phyloP scores from a whole-genome alignment of 2,113 vertebrate species.

The Cacatua alba region DNA sequence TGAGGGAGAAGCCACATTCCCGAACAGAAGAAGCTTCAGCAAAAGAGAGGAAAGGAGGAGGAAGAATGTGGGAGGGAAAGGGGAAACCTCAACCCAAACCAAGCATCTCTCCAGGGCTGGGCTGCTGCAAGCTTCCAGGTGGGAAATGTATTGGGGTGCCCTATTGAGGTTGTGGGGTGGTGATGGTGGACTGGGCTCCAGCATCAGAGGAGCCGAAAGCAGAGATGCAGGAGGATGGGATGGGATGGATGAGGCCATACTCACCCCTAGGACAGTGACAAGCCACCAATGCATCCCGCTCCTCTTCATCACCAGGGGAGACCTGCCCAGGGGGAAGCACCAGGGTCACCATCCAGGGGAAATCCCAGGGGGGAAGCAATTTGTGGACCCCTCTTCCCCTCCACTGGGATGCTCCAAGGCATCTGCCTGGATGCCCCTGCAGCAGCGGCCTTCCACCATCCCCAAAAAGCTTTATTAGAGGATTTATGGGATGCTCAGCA shows the following conservation, averaged over 20 bases:
- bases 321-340: not conserved
- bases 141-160: not conserved
- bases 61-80: not conserved
- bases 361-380: not conserved
- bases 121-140: not conserved
- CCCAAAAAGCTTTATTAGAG: not conserved
- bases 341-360: not conserved
- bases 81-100: not conserved
- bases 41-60: not conserved
- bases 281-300: slow-evolving; percentile 26
- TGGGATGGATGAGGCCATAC: not conserved
- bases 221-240: not conserved
- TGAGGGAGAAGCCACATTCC: not conserved
- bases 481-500: not conserved
- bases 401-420: not conserved
- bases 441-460: accelerated
- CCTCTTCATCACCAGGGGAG: not conserved
- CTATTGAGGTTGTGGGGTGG: accelerated
- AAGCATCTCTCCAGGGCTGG: not conserved
- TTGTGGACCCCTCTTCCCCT: not conserved
- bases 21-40: not conserved
- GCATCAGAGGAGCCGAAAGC: not conserved
- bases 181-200: not conserved
- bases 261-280: not conserved
- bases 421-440: not conserved